Conservation (phyloP, 2,888 invertebrate genomes). For the Ceraclea dissimilis region DNA sequence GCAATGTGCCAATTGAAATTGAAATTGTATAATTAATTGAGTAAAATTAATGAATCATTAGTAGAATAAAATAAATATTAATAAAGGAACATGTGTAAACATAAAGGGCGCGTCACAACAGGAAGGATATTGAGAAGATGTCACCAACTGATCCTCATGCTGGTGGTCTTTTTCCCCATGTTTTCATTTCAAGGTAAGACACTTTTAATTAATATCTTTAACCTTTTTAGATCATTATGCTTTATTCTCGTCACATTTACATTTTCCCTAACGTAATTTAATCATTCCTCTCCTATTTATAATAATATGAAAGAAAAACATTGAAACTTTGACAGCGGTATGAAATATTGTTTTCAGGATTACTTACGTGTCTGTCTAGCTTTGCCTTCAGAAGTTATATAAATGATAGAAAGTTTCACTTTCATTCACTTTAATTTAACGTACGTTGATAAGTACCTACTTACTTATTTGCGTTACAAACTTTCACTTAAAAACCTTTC, state of each 20-base stretch:
- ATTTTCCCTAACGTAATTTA: background rate
- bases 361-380: no score
- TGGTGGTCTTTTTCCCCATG: slow-evolving; percentile 15
- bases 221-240: background rate
- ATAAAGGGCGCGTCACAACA: slow-evolving; percentile 1
- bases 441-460: no score
- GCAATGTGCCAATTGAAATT: no score
- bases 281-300: background rate
- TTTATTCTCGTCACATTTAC: background rate
- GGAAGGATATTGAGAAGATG: slow-evolving; percentile 14
- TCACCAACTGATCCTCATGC: slow-evolving; percentile 17
- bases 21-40: no score
- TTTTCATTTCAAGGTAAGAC: slow-evolving; percentile 21
- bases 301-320: background rate
- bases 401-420: no score
- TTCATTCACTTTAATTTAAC: no score
- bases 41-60: no score
- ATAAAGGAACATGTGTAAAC: slow-evolving; percentile 7
- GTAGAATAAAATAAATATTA: no score
- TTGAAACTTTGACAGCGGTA: background rate
- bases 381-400: no score
- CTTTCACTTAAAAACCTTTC: no score
- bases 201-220: background rate
- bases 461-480: no score
- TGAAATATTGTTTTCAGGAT: no score